A percentile compares a stretch with the other conserved stretches of the same genome.
Evolutionary conservation across 1,140 invertebrate genomes (phyloP).

Genomic region (Brachionus manjavacas): DNA sequence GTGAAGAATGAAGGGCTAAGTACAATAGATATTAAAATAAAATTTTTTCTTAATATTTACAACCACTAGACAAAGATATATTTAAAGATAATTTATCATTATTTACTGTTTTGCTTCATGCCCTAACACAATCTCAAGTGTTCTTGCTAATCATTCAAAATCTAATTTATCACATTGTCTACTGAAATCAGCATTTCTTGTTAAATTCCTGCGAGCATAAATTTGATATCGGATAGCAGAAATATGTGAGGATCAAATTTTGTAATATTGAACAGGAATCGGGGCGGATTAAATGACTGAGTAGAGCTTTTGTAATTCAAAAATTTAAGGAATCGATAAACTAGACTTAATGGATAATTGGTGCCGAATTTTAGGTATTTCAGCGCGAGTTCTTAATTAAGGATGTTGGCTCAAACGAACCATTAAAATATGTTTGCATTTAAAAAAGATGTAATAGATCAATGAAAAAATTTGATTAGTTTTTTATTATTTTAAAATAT

Average conservation of each 20-base stretch:
- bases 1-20: too few relatives aligned
- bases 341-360: background rate
- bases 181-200: background rate
- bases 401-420: background rate
- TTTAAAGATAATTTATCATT: background rate
- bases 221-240: background rate
- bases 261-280: background rate
- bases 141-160: background rate
- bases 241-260: background rate
- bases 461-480: background rate
- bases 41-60: background rate
- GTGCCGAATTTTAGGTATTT: background rate
- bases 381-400: background rate
- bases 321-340: background rate
- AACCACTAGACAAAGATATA: background rate
- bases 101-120: background rate
- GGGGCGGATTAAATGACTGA: background rate
- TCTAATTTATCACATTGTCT: background rate
- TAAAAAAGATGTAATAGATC: background rate
- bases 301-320: background rate
- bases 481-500: background rate
- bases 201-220: background rate
- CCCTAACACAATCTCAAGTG: background rate
- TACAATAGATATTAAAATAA: background rate
- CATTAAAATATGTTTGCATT: background rate